Conservation (phyloP, 2,797 vertebrate species). For the Lagorchestes hirsutus region DNA sequence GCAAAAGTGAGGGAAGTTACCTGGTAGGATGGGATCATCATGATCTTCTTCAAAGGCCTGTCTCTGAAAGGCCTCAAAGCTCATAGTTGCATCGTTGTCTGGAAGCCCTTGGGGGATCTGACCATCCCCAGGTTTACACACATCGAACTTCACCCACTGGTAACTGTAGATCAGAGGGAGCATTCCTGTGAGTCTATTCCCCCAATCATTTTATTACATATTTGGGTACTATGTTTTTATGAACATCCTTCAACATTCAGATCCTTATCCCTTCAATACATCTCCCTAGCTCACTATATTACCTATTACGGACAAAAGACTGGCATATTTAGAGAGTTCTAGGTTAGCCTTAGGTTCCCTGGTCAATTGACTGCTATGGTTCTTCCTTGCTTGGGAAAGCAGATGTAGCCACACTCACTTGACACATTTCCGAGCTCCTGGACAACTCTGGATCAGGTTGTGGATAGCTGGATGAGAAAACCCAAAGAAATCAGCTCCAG, state of each 20-base stretch:
- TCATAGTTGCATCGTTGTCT: constrained; percentile 88
- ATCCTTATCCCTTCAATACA: not conserved
- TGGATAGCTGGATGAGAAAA: constrained; percentile 94
- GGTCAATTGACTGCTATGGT: not conserved
- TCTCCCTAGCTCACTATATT: not conserved
- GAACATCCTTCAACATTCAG: not conserved
- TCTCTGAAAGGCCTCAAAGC: constrained; percentile 91
- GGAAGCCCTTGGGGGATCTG: constrained; percentile 86
- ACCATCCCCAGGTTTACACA: constrained; percentile 89
- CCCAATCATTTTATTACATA: not conserved
- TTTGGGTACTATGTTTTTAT: not conserved
- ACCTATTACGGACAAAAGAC: not conserved
- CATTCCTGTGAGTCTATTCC: not conserved
- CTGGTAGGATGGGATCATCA: constrained; percentile 81
- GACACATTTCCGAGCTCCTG: constrained; percentile 92
- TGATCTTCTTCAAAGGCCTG: constrained; percentile 86
- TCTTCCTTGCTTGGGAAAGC: not conserved
- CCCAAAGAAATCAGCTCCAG: constrained; percentile 94
- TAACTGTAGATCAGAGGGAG: constrained; percentile 85
- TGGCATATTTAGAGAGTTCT: not conserved
- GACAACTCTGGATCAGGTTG: constrained; percentile 94
- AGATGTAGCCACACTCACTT: constrained; percentile 84
- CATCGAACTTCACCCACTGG: constrained; percentile 93
- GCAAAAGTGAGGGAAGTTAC: constrained; percentile 61
- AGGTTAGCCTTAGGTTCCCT: not conserved